phyloP scores from a whole-genome alignment of 2,888 invertebrate species.

The Labia minor region DNA sequence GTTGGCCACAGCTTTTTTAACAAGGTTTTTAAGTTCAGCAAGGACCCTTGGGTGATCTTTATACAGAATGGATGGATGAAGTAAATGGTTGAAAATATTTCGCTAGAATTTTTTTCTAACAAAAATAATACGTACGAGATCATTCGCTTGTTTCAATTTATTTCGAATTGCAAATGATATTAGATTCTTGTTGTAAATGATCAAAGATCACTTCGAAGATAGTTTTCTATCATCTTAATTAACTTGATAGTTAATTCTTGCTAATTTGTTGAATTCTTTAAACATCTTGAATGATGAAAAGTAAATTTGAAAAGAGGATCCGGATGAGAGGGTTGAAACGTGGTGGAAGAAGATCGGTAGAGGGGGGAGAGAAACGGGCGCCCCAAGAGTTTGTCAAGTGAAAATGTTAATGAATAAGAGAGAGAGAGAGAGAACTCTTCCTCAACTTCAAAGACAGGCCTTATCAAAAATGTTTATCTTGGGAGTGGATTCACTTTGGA shows the following conservation, averaged over 20 bases:
- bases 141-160: no score
- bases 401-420: conserved; percentile 4
- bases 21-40: no score
- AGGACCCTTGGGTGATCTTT: no score
- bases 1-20: no score
- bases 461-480: background rate
- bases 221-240: background rate
- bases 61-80: no score
- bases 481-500: no score
- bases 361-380: background rate
- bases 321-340: no score
- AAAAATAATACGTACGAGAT: no score
- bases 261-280: background rate
- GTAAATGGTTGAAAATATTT: no score
- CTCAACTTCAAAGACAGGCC: background rate
- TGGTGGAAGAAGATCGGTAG: background rate
- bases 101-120: no score
- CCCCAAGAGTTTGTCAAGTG: background rate
- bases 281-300: background rate
- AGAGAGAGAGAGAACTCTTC: background rate
- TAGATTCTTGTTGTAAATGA: background rate
- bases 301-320: background rate
- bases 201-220: background rate
- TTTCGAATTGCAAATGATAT: no score
- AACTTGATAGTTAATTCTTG: background rate